A percentile compares a stretch with the other conserved stretches of the same genome.
phyloP scores from a whole-genome alignment of 2,797 vertebrate genomes.

The Alcedo atthis region DNA sequence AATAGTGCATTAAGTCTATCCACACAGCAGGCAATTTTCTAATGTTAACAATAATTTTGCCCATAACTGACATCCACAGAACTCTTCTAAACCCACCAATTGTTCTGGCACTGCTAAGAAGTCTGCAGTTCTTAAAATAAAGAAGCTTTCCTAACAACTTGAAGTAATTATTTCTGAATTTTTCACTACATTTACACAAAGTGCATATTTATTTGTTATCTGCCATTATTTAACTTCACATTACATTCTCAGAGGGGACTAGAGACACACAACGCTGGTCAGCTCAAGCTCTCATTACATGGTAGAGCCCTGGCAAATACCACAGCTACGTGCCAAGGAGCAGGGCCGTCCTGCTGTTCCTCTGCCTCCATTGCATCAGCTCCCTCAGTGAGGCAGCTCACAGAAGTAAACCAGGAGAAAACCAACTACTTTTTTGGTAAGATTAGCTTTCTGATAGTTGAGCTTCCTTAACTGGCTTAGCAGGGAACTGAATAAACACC shows the following conservation, averaged over 20 bases:
- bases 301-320: background rate
- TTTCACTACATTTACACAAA: background rate
- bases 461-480: background rate
- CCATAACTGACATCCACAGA: background rate
- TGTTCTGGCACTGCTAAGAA: background rate
- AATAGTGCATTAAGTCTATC: conserved; percentile 37
- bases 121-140: background rate
- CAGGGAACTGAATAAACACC: background rate
- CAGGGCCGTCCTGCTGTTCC: background rate
- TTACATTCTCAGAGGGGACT: background rate
- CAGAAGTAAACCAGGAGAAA: background rate
- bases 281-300: background rate
- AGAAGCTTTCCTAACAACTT: background rate
- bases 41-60: conserved; percentile 16
- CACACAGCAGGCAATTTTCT: conserved; percentile 45
- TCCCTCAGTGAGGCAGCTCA: background rate
- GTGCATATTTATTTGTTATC: background rate
- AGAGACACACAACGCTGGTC: background rate
- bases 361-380: background rate
- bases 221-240: background rate
- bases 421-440: background rate
- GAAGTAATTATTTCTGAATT: background rate
- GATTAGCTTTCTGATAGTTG: background rate
- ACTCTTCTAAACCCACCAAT: background rate
- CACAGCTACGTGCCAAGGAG: background rate